A percentile compares a stretch with the other conserved stretches of the same genome.
Conservation (phyloP, 2,888 invertebrate species). For the Belgica antarctica region DNA sequence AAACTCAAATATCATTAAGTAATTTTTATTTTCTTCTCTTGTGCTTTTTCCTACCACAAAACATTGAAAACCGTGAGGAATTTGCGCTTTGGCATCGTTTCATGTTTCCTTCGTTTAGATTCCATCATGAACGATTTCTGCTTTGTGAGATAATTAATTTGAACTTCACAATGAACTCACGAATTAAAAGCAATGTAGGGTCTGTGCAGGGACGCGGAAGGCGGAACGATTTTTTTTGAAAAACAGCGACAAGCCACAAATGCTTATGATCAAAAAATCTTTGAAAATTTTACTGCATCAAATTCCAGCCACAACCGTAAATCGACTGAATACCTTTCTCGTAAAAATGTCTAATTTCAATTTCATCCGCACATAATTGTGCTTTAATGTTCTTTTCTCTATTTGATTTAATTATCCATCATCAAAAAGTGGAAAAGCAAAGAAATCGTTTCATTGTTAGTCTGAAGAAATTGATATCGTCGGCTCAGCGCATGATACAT, state of each 20-base stretch:
- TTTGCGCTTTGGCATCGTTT: constrained; percentile 12
- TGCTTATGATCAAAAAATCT: no score
- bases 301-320: no score
- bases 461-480: constrained; percentile 1
- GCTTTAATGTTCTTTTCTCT: constrained; percentile 10
- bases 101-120: neutral
- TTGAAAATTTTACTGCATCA: no score
- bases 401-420: constrained; percentile 20
- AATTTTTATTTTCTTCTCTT: constrained; percentile 21
- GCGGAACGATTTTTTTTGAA: no score
- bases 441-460: constrained; percentile 12
- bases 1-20: constrained; percentile 35
- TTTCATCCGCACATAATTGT: constrained; percentile 1
- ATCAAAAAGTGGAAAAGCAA: neutral
- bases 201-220: neutral
- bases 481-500: neutral
- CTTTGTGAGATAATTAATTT: constrained; percentile 25
- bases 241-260: no score
- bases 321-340: no score
- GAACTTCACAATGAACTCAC: neutral
- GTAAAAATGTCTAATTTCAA: neutral
- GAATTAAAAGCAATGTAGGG: neutral
- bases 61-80: constrained; percentile 19
- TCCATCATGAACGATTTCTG: neutral
- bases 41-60: neutral